Evolutionary conservation across 2,888 invertebrate genomes (phyloP).

Genomic region (Amphipyra berbera): DNA sequence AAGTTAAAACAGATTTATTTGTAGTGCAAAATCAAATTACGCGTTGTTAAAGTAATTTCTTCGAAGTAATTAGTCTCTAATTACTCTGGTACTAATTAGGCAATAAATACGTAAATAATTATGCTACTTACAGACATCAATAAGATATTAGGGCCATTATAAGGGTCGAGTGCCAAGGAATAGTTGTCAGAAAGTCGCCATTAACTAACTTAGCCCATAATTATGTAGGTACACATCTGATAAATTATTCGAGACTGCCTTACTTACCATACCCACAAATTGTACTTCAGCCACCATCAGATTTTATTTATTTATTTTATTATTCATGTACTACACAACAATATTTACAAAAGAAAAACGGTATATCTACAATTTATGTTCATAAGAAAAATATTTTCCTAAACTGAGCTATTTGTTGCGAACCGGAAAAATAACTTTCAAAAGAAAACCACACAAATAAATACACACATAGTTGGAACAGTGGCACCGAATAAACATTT

Average conservation of each 20-base stretch:
- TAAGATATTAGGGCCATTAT: slow-evolving; percentile 39
- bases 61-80: slow-evolving; percentile 19
- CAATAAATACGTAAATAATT: slow-evolving; percentile 44
- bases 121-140: slow-evolving; percentile 28
- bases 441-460: slow-evolving; percentile 22
- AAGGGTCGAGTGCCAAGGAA: slow-evolving; percentile 18
- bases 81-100: slow-evolving; percentile 13
- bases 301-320: no score
- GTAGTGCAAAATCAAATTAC: background rate
- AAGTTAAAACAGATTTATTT: slow-evolving; percentile 5
- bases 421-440: slow-evolving; percentile 24
- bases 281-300: slow-evolving; percentile 26
- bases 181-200: background rate
- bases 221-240: slow-evolving; percentile 6
- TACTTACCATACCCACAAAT: slow-evolving; percentile 37
- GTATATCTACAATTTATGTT: no score
- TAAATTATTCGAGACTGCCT: slow-evolving; percentile 6
- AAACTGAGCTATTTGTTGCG: slow-evolving; percentile 27
- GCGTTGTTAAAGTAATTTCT: slow-evolving; percentile 16
- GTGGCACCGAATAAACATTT: slow-evolving; percentile 53
- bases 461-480: slow-evolving; percentile 19
- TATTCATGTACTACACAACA: no score
- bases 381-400: slow-evolving; percentile 34
- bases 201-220: no score
- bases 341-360: no score